These are phyloP conservation scores for Hybos culiciformis DNA, from an alignment of 2,888 invertebrate species.

Conservation along the genomic window DNA sequence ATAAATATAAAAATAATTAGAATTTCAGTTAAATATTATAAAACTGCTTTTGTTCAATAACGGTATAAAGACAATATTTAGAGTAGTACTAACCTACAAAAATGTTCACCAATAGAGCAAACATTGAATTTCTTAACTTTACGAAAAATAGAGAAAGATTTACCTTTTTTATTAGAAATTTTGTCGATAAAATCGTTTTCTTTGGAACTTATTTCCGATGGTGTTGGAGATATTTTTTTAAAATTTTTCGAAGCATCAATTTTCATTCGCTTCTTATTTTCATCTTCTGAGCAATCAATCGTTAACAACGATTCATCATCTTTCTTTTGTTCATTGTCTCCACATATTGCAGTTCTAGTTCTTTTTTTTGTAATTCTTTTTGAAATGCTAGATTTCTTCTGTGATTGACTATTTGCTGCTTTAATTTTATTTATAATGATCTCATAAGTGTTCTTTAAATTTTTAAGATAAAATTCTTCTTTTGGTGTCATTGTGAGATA, in stretches of 20 bases:
- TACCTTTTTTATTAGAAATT: conserved; percentile 3
- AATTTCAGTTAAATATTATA: too few species aligned
- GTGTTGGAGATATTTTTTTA: conserved; percentile 28
- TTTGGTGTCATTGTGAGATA: background rate
- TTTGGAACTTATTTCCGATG: conserved; percentile 31
- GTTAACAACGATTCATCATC: conserved; percentile 12
- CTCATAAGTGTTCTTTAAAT: background rate
- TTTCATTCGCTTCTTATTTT: conserved; percentile 3
- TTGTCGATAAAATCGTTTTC: conserved; percentile 27
- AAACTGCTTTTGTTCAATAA: too few species aligned
- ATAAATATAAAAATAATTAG: too few species aligned
- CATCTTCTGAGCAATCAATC: conserved; percentile 17
- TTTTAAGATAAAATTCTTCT: background rate
- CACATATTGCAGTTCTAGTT: background rate
- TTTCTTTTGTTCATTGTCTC: background rate
- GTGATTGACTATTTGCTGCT: background rate
- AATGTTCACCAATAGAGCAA: too few species aligned
- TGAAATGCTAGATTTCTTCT: background rate
- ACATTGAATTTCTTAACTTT: too few species aligned
- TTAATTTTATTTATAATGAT: background rate
- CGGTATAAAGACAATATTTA: too few species aligned
- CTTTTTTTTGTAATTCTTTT: background rate
- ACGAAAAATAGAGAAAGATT: too few species aligned
- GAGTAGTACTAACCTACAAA: too few species aligned
- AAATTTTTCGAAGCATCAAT: background rate